Conservation (phyloP, 2,797 vertebrate genomes). For the Phrynocephalus forsythii region DNA sequence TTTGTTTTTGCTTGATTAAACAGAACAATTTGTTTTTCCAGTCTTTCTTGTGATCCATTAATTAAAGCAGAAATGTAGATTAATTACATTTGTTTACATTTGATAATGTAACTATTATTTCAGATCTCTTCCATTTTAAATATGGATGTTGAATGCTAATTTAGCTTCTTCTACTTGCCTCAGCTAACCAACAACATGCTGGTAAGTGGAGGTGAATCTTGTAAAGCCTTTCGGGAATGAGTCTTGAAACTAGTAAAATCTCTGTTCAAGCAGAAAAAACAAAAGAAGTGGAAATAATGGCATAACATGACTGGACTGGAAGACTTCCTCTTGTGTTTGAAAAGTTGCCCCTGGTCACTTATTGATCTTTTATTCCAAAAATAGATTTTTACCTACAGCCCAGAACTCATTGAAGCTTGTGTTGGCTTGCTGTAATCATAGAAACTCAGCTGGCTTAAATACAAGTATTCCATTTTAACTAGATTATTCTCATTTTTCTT, state of each 20-base stretch:
- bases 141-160: constrained; percentile 19
- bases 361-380: constrained; percentile 23
- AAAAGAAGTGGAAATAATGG: constrained; percentile 67
- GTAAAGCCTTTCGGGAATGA: constrained; percentile 52
- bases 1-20: constrained; percentile 17
- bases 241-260: constrained; percentile 58
- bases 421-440: neutral
- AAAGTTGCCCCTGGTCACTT: constrained; percentile 55
- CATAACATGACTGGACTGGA: constrained; percentile 46
- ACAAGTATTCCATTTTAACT: neutral
- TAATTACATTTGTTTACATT: constrained; percentile 27
- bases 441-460: neutral
- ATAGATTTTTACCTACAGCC: constrained; percentile 26
- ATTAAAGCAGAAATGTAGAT: constrained; percentile 28
- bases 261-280: constrained; percentile 62
- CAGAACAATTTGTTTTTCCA: constrained; percentile 26
- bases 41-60: constrained; percentile 32
- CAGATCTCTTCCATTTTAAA: neutral
- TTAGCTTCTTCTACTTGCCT: constrained; percentile 5
- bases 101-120: neutral
- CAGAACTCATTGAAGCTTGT: neutral
- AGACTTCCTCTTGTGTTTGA: constrained; percentile 50
- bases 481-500: neutral
- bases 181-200: neutral
- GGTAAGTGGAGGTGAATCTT: constrained; percentile 27